phyloP scores from a whole-genome alignment of 2,113 vertebrate species.

The Emydocephalus ijimae region DNA sequence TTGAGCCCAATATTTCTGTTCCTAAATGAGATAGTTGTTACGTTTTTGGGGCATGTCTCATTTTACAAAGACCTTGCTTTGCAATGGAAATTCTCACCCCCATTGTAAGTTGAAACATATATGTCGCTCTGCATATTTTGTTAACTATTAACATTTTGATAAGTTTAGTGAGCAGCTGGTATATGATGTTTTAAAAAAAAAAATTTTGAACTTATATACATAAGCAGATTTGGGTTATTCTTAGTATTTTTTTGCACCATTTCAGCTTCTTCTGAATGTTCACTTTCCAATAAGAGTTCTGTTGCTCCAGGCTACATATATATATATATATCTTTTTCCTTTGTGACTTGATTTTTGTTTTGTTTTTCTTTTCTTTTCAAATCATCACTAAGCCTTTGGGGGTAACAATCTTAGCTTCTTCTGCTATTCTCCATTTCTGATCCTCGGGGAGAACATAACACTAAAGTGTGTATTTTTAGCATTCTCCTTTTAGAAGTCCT shows the following conservation, averaged over 20 bases:
- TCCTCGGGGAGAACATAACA: background rate
- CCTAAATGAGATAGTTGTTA: too few relatives aligned
- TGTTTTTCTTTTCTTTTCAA: background rate
- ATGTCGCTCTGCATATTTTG: too few relatives aligned
- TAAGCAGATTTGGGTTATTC: background rate
- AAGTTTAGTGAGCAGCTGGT: too few relatives aligned
- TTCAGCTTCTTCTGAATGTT: background rate
- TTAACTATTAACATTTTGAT: too few relatives aligned
- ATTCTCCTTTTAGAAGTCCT: background rate
- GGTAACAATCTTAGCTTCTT: background rate
- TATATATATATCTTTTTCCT: background rate
- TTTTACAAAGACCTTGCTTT: too few relatives aligned
- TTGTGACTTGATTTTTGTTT: background rate
- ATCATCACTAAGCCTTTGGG: background rate
- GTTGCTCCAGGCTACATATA: background rate
- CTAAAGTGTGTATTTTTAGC: background rate
- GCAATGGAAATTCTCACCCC: too few relatives aligned
- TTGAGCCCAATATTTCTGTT: too few relatives aligned
- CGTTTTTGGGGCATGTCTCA: too few relatives aligned
- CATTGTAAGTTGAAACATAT: too few relatives aligned
- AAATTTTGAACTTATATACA: too few relatives aligned
- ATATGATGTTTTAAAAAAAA: too few relatives aligned
- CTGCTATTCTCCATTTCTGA: background rate
- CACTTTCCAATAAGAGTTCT: background rate
- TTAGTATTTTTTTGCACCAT: background rate